These are phyloP conservation scores for Parnassius apollo DNA, from an alignment of 2,888 invertebrate genomes.

Conservation along the genomic window DNA sequence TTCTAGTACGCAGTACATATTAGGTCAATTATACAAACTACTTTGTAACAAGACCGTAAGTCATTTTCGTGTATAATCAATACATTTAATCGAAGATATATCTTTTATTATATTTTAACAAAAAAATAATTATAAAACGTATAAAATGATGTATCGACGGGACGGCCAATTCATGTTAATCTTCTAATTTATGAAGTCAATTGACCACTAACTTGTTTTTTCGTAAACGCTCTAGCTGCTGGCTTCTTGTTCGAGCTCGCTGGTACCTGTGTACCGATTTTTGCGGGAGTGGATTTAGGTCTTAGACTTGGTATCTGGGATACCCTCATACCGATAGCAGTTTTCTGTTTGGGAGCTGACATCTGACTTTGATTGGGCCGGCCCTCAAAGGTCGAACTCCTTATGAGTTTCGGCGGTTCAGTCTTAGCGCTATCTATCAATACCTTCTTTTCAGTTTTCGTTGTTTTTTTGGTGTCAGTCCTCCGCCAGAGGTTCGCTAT, in stretches of 20 bases:
- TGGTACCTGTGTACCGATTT: conserved; percentile 37
- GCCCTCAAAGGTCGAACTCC: conserved; percentile 85
- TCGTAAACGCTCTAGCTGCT: conserved; percentile 51
- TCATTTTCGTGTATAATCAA: neutral
- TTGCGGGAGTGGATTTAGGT: conserved; percentile 52
- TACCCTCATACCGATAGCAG: conserved; percentile 69
- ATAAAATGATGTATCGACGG: neutral
- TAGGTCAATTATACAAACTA: too few relatives aligned
- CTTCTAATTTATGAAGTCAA: conserved; percentile 43
- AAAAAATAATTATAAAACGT: neutral
- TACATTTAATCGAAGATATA: neutral
- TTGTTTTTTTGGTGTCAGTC: conserved; percentile 82
- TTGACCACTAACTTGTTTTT: conserved; percentile 57
- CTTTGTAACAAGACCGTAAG: too few relatives aligned
- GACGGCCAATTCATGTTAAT: neutral
- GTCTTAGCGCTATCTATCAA: conserved; percentile 78
- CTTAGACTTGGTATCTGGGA: conserved; percentile 71
- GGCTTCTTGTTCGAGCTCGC: conserved; percentile 49
- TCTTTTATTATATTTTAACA: neutral
- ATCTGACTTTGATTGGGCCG: conserved; percentile 61
- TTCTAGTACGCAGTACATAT: too few relatives aligned
- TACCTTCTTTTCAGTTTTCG: conserved; percentile 81
- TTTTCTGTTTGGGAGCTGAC: conserved; percentile 70
- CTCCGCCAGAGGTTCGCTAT: conserved; percentile 91
- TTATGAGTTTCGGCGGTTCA: conserved; percentile 70